Conservation (phyloP, 2,888 invertebrate species). For the Tenthredo livida region DNA sequence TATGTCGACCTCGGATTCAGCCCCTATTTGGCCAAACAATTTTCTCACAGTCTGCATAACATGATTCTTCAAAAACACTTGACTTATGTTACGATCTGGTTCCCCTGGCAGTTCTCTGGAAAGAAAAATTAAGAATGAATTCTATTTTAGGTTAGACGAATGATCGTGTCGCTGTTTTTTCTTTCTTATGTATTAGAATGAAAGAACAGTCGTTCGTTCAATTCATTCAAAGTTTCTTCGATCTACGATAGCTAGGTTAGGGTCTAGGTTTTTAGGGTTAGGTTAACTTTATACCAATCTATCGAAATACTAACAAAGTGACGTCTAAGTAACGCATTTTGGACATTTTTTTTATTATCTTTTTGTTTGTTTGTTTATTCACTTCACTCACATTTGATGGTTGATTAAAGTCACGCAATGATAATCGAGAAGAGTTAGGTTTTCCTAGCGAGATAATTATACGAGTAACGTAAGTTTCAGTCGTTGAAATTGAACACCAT, state of each 20-base stretch:
- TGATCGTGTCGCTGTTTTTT: neutral
- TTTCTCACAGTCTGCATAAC: constrained; percentile 79
- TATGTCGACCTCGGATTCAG: constrained; percentile 80
- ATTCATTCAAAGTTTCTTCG: neutral
- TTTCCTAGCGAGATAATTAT: neutral
- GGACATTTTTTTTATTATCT: constrained; percentile 53
- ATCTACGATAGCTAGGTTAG: neutral
- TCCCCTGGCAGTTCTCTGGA: constrained; percentile 78
- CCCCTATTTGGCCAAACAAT: constrained; percentile 82
- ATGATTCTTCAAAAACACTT: constrained; percentile 81
- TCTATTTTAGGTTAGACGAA: neutral
- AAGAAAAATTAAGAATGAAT: constrained; percentile 55
- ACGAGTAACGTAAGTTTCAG: neutral
- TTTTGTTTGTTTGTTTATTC: neutral
- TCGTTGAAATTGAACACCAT: neutral
- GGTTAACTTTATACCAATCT: constrained; percentile 51
- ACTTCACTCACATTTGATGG: constrained; percentile 55
- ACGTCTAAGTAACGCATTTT: constrained; percentile 75
- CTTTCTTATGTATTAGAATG: too few species aligned
- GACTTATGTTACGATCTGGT: constrained; percentile 76
- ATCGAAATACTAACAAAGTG: constrained; percentile 73
- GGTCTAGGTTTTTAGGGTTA: constrained; percentile 49
- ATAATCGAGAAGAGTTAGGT: neutral
- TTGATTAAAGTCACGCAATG: neutral
- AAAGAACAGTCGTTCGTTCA: too few species aligned